Base-by-base conservation (phyloP, 2,113 vertebrate genomes). In the Megaleporinus macrocephalus region DNA sequence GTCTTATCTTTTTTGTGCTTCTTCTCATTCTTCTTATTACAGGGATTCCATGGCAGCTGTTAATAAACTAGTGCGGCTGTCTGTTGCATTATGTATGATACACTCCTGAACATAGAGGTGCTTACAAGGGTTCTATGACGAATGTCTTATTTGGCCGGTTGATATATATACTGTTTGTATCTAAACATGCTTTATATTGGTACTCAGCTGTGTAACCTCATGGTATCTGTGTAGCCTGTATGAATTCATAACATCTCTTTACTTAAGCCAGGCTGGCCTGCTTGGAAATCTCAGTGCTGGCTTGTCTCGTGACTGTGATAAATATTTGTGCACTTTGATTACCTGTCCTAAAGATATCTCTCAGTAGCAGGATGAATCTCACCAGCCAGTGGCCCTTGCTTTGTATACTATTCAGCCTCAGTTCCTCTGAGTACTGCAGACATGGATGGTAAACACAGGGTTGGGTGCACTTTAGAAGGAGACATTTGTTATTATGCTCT, bases 301-400 rank as follows among this genome's bases (percentile, higher is more conserved):
- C 76, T 82, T 65, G 61, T 85, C 80, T 61, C 30, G 51, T 76
- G 63, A 41, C 11, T 61, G 73, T 55, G 27, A 22, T 76, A 63
- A 69, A 78, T 53, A 71, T 15, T 75, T 85, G 51, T 62, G 27
- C 66, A 55, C 26, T 78, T 66, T 79, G 44, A 22, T 18, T 78
- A 74, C 69, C 83, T 69, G 14, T 62, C 68, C 68, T 61, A 7
- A 44, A 24, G 30, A 55, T 59, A 15, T 41, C n/a, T 53, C 33
- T 24, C 78, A 68, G 57, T 20, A 76, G 20, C 33, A 70, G 44
- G 24, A 70, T 70, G 22, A 68, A 75, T 74, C 29, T 73, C 76
- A 83, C 87, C 83, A 80, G 44, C 6, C 77, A 73, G 76, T 80
- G 36, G 33, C 30, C 7, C 66, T 41, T 36, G 24, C 33, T 12